phyloP scores from a whole-genome alignment of 2,113 vertebrate species.

The Brachyhypopomus gauderio region DNA sequence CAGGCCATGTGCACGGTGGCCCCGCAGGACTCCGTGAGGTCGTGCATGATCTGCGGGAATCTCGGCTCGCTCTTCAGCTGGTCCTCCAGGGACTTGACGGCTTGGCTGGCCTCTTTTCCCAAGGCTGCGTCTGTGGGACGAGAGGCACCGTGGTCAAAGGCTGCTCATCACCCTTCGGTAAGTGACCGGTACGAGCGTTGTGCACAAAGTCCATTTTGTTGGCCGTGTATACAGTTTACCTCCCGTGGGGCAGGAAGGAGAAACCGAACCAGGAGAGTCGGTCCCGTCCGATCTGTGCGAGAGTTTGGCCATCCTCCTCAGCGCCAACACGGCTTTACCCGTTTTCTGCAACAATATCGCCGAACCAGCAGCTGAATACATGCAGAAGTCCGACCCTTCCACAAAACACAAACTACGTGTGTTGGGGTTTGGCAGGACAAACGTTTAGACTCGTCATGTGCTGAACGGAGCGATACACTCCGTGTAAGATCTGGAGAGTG shows the following conservation, averaged over 20 bases:
- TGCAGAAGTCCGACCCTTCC: not conserved
- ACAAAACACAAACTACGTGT: not conserved
- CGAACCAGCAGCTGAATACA: not conserved
- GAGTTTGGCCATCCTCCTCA: slow-evolving; percentile 79
- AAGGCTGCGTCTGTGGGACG: slow-evolving; percentile 60
- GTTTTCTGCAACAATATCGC: slow-evolving; percentile 75
- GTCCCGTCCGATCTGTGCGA: slow-evolving; percentile 66
- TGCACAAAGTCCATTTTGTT: slow-evolving; percentile 23
- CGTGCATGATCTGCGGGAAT: slow-evolving; percentile 65
- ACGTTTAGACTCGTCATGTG: not conserved
- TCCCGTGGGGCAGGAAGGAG: slow-evolving; percentile 51
- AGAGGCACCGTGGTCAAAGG: not conserved
- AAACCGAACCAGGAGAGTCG: slow-evolving; percentile 48
- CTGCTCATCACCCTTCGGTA: not conserved
- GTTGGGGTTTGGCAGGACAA: not conserved
- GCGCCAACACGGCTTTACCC: slow-evolving; percentile 84
- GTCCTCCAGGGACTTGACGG: slow-evolving; percentile 69
- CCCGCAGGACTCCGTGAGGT: slow-evolving; percentile 65
- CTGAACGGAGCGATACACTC: no score
- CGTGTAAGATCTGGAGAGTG: no score
- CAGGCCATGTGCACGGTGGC: slow-evolving; percentile 67
- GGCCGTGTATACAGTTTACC: slow-evolving; percentile 61
- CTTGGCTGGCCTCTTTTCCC: slow-evolving; percentile 69
- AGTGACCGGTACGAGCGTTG: no score
- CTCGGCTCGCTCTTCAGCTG: slow-evolving; percentile 63